Base-by-base conservation (phyloP, 2,888 invertebrate species). In the Mimumesa dahlbomi region DNA sequence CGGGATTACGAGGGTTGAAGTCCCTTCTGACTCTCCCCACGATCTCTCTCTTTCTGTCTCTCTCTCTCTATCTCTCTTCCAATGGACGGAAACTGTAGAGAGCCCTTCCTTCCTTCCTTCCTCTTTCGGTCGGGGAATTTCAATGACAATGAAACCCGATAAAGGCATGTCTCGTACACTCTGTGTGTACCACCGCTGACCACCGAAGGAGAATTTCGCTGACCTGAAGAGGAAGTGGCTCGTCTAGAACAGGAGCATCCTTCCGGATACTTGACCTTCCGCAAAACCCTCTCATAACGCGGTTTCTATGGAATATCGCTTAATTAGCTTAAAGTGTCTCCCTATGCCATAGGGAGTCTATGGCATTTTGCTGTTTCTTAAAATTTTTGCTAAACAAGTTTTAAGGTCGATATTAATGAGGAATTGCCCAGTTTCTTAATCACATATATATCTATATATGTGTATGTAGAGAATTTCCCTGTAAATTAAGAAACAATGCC, bases 1-100 rank as follows among this genome's bases (percentile, higher is more conserved):
- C 63, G 83, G 84, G 86, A 88, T 89, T 88, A 87, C 81, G 83
- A 85, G 87, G 87, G 84, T 83, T 72, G 81, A 68, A 59, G 56
- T 63, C 68, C 67, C 69, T 42, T 43, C 40, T 19, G 38, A 45
- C 46, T 29, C 66, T 48, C 52, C 49, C 19, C 31, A n/a, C n/a
- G 25, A 18, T 16, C 57, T 40, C 61, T 21, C 50, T 18, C 54
- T 38, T 38, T 36, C 58, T 50, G 70, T 54, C 49, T 65, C 61
- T 34, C 67, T 61, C 65, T 40, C 59, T 58, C 58, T 63, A 49
- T 69, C 59, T 53, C 46, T 50, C 38, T 71, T 61, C 67, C 46
- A 53, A 53, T 49, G 50, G 65, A 70, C 84, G 87, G 85, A 86
- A 87, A 88, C 87, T 87, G 87, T 85, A 79, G 76, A 78, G 73